These are phyloP conservation scores for Lagocephalus sceleratus DNA, from an alignment of 2,797 vertebrate genomes.

Conservation along the genomic window DNA sequence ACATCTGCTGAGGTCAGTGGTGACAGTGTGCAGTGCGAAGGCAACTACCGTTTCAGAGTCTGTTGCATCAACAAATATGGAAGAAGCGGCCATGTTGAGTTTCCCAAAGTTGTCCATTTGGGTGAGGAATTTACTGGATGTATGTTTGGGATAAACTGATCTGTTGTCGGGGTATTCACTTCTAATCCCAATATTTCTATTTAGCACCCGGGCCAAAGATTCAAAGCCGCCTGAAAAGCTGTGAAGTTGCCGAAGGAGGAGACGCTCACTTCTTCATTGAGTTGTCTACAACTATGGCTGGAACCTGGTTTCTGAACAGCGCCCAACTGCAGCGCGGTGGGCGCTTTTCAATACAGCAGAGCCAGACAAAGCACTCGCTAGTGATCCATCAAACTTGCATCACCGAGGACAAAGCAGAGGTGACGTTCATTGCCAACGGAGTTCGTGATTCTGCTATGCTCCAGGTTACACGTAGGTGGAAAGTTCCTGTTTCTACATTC, in stretches of 20 bases:
- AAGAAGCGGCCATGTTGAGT: conserved; percentile 85
- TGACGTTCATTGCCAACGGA: conserved; percentile 83
- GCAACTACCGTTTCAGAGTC: conserved; percentile 86
- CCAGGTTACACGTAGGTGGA: conserved; percentile 73
- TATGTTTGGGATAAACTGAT: too few species aligned
- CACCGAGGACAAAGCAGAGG: conserved; percentile 73
- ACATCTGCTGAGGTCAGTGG: conserved; percentile 80
- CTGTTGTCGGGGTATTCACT: too few species aligned
- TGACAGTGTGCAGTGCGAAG: conserved; percentile 81
- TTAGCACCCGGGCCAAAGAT: conserved; percentile 85
- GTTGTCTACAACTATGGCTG: conserved; percentile 79
- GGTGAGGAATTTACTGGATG: conserved; percentile 70
- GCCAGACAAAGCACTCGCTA: conserved; percentile 75
- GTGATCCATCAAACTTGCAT: conserved; percentile 61
- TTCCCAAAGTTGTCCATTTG: conserved; percentile 83
- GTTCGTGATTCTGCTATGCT: conserved; percentile 82
- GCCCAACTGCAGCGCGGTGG: conserved; percentile 68
- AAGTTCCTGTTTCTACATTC: neutral
- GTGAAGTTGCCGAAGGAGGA: conserved; percentile 71
- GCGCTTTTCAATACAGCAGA: conserved; percentile 64
- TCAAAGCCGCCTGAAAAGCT: conserved; percentile 69
- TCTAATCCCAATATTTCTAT: neutral
- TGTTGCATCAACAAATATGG: conserved; percentile 87
- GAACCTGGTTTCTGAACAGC: conserved; percentile 86
- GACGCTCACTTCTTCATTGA: conserved; percentile 83